Evolutionary conservation across 2,113 vertebrate genomes (phyloP).

Genomic region (Melanerpes formicivorus): DNA sequence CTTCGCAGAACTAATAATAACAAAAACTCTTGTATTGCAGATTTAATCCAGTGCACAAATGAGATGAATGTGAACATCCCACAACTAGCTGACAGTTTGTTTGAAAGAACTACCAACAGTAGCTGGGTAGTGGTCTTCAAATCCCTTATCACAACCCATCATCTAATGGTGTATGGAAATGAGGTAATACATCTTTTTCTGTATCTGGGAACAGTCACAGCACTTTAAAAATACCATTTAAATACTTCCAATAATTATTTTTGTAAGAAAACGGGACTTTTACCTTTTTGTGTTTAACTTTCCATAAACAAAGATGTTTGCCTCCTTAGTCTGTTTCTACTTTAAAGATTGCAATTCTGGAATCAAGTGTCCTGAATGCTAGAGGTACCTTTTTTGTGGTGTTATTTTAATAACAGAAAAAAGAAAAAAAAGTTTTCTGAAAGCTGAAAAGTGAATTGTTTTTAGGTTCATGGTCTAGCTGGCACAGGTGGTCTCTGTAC

Average conservation of each 20-base stretch:
- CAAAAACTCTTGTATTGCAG: slow-evolving; percentile 73
- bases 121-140: slow-evolving; percentile 99
- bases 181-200: slow-evolving; percentile 82
- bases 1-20: not conserved
- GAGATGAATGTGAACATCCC: slow-evolving; percentile 98
- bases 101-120: slow-evolving; percentile 96
- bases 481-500: not conserved
- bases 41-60: slow-evolving; percentile 96
- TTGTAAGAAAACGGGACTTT: not conserved
- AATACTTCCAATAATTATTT: not conserved
- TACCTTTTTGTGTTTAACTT: not conserved
- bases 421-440: not conserved
- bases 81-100: slow-evolving; percentile 95
- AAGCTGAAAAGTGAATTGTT: not conserved
- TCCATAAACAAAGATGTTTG: not conserved
- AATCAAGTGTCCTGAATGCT: not conserved
- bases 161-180: slow-evolving; percentile 98
- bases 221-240: not conserved
- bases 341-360: not conserved
- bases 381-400: not conserved
- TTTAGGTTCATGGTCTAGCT: not conserved
- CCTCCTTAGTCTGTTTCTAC: not conserved
- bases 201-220: not conserved
- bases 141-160: slow-evolving; percentile 96
- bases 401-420: not conserved